Conservation (phyloP, 2,113 vertebrate species). For the Gadus chalcogrammus region DNA sequence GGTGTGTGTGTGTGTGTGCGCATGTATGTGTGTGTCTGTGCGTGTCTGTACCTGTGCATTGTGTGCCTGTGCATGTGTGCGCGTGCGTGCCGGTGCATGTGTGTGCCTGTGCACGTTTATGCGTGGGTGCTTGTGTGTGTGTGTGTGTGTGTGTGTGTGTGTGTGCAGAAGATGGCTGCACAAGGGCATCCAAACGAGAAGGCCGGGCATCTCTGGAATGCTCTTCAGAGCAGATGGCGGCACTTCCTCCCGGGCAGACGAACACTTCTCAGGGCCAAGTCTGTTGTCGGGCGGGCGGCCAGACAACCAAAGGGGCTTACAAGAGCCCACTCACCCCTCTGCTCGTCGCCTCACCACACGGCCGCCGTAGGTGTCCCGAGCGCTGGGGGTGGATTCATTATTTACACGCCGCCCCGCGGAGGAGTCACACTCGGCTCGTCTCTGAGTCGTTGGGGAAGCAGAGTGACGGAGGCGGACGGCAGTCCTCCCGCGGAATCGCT, state of each 20-base stretch:
- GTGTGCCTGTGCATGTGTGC: slow-evolving; percentile 20
- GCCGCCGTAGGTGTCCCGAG: neutral
- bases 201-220: slow-evolving; percentile 24
- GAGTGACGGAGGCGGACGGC: too few species aligned
- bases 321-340: neutral
- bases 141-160: slow-evolving; percentile 15
- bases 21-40: too few species aligned
- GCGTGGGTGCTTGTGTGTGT: neutral
- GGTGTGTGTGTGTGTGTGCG: too few species aligned
- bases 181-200: slow-evolving; percentile 4
- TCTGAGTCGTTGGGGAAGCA: too few species aligned
- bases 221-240: slow-evolving; percentile 65
- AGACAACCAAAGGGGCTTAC: slow-evolving; percentile 29
- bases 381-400: neutral
- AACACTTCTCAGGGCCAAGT: slow-evolving; percentile 63
- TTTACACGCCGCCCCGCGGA: too few species aligned
- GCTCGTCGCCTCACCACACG: neutral
- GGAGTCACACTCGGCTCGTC: too few species aligned
- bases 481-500: too few species aligned
- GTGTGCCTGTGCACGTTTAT: too few species aligned
- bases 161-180: slow-evolving; percentile 35
- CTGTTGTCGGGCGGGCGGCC: slow-evolving; percentile 51
- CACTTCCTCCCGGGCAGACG: slow-evolving; percentile 60
- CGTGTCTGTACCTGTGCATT: slow-evolving; percentile 4
- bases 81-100: too few species aligned